Percentiles rank a stretch among this genome's conserved stretches.
Conservation (phyloP, 2,888 invertebrate species). For the Geotrupes spiniger region DNA sequence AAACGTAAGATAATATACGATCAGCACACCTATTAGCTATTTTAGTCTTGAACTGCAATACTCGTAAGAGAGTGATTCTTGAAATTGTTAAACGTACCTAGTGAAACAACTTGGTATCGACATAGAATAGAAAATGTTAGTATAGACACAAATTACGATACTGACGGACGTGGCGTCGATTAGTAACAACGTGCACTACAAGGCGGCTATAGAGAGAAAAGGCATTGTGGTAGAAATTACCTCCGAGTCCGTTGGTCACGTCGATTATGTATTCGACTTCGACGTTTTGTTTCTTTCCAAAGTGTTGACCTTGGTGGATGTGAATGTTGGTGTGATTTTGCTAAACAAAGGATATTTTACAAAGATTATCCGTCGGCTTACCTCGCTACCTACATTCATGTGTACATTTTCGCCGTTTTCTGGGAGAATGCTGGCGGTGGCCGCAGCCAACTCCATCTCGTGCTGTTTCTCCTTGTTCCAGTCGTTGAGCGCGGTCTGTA, state of each 20-base stretch:
- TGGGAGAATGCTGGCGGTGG: constrained; percentile 55
- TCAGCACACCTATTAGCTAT: too few relatives aligned
- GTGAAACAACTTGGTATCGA: constrained; percentile 33
- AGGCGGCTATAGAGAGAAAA: constrained; percentile 14
- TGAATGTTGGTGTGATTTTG: constrained; percentile 19
- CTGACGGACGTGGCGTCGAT: background rate
- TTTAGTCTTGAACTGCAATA: too few relatives aligned
- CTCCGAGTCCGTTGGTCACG: constrained; percentile 43
- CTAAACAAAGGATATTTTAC: constrained; percentile 12
- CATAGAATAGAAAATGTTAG: constrained; percentile 31
- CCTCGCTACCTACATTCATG: constrained; percentile 15
- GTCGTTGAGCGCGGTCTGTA: constrained; percentile 32
- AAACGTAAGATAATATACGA: too few relatives aligned
- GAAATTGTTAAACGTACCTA: constrained; percentile 28
- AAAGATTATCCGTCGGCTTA: background rate
- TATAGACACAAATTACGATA: constrained; percentile 10
- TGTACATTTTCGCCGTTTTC: constrained; percentile 30
- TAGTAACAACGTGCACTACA: constrained; percentile 5
- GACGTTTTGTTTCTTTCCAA: constrained; percentile 32
- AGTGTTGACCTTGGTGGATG: constrained; percentile 8
- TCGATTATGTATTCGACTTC: constrained; percentile 46
- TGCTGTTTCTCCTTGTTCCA: constrained; percentile 46
- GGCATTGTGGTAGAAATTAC: constrained; percentile 33
- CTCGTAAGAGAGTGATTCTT: constrained; percentile 4
- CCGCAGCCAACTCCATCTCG: constrained; percentile 55